A percentile compares a stretch with the other conserved stretches of the same genome.
phyloP scores from a whole-genome alignment of 37 sponge, comb jelly and placozoan species.

The Spongilla lacustris region DNA sequence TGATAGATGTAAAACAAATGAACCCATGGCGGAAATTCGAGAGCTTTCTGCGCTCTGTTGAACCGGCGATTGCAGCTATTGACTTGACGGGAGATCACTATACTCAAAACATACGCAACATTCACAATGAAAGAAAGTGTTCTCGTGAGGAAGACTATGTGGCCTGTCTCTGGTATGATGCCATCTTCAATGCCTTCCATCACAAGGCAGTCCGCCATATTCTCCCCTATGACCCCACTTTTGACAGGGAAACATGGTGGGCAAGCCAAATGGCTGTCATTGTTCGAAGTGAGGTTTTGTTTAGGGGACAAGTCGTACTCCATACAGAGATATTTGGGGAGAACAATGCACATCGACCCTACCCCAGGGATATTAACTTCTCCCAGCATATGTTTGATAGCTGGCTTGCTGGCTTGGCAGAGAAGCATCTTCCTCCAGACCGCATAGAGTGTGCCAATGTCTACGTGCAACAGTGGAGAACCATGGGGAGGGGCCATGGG shows the following conservation, averaged over 20 bases:
- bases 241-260: neutral
- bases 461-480: neutral
- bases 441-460: neutral
- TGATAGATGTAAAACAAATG: neutral
- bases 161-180: neutral
- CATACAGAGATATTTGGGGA: neutral
- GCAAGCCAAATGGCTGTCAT: neutral
- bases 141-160: neutral
- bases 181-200: slow-evolving; percentile 6
- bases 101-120: neutral
- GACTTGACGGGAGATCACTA: neutral
- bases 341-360: neutral
- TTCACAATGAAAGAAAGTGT: neutral
- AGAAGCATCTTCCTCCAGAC: neutral
- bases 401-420: neutral
- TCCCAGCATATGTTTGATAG: neutral
- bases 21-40: neutral
- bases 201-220: neutral
- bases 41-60: neutral
- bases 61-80: neutral
- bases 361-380: neutral
- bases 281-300: neutral
- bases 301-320: neutral
- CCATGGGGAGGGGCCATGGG: neutral
- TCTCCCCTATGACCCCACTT: neutral